Evolutionary conservation across 2,888 invertebrate species (phyloP), one percentile per base, ranked within the genome.

Genomic region (Corythucha ciliata): DNA sequence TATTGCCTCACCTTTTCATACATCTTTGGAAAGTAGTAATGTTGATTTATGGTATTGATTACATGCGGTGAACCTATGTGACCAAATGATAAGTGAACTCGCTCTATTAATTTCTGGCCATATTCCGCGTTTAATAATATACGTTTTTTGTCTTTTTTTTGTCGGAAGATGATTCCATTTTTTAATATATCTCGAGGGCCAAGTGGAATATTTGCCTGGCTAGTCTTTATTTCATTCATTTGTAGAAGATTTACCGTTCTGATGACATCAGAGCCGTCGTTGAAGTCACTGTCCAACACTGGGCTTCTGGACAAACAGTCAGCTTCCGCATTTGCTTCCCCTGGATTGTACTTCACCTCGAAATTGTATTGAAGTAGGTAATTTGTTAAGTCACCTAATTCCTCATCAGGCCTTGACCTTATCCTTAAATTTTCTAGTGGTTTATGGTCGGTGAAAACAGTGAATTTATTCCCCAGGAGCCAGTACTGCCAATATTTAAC

Each of bases 321-420:
- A 12, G 59, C 58, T 47, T 60, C 60, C 20, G 46, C 14, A 52
- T 60, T 60, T 20, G 22, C n/a, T 33, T 51, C 54, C 20, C 60
- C 60, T 49, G 59, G 59, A 16, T 24, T 10, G 46, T 59, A 58
- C 50, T 18, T 57, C 6, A 59, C 39, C 26, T 55, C 16, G 39
- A 59, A 60, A 27, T 60, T 53, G 32, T 44, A 60, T 53, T 59
- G 59, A 2, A 56, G 57, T 34, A 60, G 24, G 40, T 57, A 58
- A 46, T 54, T 52, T 14, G 50, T 53, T 22, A 59, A 39, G 3
- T 60, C 55, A 24, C 57, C 57, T 18, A 60, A 33, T 51, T 58
- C 56, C 32, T 58, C 55, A 39, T 59, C 58, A 14, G 58, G 37
- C 33, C 55, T 36, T 24, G 57, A 37, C 45, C 54, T 58, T 24